Conservation (phyloP, 2,113 vertebrate species). For the Microcebus tavaratra region DNA sequence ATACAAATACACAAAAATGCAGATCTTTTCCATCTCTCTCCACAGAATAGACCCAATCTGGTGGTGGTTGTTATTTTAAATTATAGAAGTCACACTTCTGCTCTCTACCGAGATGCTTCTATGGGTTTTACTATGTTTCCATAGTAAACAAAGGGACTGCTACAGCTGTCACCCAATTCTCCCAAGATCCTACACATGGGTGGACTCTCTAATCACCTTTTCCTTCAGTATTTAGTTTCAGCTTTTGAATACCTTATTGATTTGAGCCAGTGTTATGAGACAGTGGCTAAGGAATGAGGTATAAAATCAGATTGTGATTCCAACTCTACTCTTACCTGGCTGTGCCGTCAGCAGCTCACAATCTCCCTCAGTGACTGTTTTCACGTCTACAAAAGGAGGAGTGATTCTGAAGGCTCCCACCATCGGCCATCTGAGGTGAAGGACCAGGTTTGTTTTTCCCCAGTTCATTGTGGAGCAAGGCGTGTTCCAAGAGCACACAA, state of each 20-base stretch:
- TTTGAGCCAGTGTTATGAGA: background rate
- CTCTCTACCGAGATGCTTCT: background rate
- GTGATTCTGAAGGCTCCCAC: background rate
- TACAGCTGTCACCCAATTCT: background rate
- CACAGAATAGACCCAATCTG: background rate
- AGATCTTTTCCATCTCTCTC: background rate
- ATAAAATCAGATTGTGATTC: background rate
- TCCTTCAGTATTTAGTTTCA: background rate
- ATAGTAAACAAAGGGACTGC: background rate
- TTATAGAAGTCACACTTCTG: background rate
- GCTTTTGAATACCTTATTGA: background rate
- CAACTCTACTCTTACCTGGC: background rate
- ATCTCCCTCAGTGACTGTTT: background rate
- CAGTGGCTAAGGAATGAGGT: background rate
- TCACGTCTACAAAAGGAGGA: background rate
- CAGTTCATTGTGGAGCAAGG: background rate
- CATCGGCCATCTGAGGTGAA: background rate
- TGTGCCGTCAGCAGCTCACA: background rate
- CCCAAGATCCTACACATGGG: background rate
- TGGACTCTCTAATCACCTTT: background rate
- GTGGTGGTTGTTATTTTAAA: background rate
- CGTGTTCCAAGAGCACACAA: background rate
- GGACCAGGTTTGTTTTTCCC: background rate
- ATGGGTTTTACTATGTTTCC: slow-evolving; percentile 21
- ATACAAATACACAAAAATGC: background rate